phyloP scores from a whole-genome alignment of 2,797 vertebrate genomes.

The Rhinella marina region DNA sequence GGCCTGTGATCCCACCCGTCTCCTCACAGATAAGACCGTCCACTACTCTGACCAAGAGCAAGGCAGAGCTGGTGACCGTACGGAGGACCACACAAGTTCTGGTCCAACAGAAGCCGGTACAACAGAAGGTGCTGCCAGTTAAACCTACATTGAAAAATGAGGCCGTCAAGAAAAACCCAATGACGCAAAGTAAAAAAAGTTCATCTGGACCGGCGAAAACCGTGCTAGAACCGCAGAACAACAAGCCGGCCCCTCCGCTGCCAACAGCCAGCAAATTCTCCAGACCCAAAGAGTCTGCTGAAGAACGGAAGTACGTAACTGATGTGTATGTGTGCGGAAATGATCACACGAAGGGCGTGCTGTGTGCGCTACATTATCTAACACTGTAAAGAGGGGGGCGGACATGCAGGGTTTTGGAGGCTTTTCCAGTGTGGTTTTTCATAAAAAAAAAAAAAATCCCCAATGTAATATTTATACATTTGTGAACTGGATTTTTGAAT shows the following conservation, averaged over 20 bases:
- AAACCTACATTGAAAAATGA: constrained; percentile 8
- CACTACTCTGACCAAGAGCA: constrained; percentile 50
- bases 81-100: constrained; percentile 47
- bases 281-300: constrained; percentile 71
- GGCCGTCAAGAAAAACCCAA: constrained; percentile 42
- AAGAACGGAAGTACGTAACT: constrained; percentile 80
- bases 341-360: no score
- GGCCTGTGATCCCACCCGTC: constrained; percentile 43
- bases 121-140: constrained; percentile 45
- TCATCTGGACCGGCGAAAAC: constrained; percentile 54
- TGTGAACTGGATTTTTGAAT: no score
- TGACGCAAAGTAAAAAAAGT: constrained; percentile 44
- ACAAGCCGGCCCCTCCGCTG: constrained; percentile 61
- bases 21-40: constrained; percentile 62
- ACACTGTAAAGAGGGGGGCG: no score
- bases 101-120: constrained; percentile 46
- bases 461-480: no score
- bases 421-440: no score
- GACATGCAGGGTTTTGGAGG: no score
- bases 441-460: no score
- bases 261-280: constrained; percentile 57
- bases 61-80: constrained; percentile 36
- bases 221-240: constrained; percentile 25
- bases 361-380: no score
- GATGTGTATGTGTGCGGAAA: neutral